Evolutionary conservation across 2,797 vertebrate genomes (phyloP), one percentile per base, ranked within the genome.

Genomic region (Rhinogobio ventralis): DNA sequence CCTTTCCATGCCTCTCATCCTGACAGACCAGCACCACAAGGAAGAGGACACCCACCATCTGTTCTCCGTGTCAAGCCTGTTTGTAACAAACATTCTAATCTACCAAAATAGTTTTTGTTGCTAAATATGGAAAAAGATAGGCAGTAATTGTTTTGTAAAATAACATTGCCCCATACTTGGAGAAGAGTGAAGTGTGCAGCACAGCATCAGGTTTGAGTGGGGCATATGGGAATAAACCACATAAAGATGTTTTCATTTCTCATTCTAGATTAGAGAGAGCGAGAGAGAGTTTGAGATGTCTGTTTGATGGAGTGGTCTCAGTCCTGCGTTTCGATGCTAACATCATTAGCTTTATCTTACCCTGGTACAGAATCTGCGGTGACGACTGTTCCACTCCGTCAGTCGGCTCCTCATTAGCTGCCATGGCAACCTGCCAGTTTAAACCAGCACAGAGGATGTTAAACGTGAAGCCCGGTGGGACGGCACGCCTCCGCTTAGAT

Each of bases 361-460:
- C 90, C 87, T 92, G 87, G 90, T 94, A 94, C 92, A 90, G 91
- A 93, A 88, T 88, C 90, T 90, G 51, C 86, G 88, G 89, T 84
- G 49, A 68, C 80, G 66, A 87, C 72, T 64, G 89, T 86, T 86
- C 91, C 89, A 93, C 90, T 87, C 81, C 89, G 88, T 93, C 90
- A 92, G 91, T 91, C 92, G 91, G 88, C 88, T 91, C 86, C 89
- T 92, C 90, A 93, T 93, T 94, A 93, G 89, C 87, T 87, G 69
- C 79, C 19, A 86, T 91, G 92, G 93, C 87, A 90, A 89, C 84
- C 76, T 74, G 90, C 91, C 93, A 94, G 91, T 90, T 84, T 64
- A 87, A 89, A 87, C 75, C 79, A 53, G 87, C 75, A 42, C 42
- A 57, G 85, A 88, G 78, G 78, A 83, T 89, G 88, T 74, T 76